Evolutionary conservation across 2,888 invertebrate genomes (phyloP), one percentile per base, ranked within the genome.

Genomic region (Andrena chrysosceles): DNA sequence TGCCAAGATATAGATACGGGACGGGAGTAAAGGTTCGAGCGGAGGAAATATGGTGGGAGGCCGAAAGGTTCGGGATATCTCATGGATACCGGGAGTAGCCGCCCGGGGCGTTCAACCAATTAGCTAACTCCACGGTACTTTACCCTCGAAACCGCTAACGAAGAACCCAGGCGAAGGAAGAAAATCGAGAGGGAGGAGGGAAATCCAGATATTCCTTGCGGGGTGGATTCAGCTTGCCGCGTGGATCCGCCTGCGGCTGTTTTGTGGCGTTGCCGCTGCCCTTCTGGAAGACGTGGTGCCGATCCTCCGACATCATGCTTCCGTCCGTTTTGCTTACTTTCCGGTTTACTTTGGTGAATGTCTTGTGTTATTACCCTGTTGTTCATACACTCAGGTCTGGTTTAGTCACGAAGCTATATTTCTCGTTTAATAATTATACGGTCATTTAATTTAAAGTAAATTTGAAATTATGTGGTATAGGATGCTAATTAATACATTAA

Each of bases 51-150:
- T 69, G 79, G 70, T 29, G 42, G 68, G 68, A 10, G 71, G 73
- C 62, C 68, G 74, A 81, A 71, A 81, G 77, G 75, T 78, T 73
- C 33, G 33, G 84, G 79, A 81, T 89, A 91, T 91, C 89, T 90
- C 87, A 85, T 81, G 86, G 90, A 90, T 90, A 90, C 89, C 83
- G 81, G 77, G 87, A 90, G 89, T 89, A 85, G 86, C 86, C 85
- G 92, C 92, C 91, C 78, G 89, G 85, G 91, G 92, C 91, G 90
- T 91, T 91, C 90, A 92, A 92, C 92, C 92, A 92, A 92, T 92
- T 92, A 92, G 91, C 90, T 91, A 92, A 92, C 92, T 92, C 91
- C 84, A 88, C 87, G 89, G 91, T 89, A 90, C 90, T 91, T 92
- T 87, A 87, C 90, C 89, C 89, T 87, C 89, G 88, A 89, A 91